Percentiles rank a stretch among this genome's conserved stretches.
Evolutionary conservation across 1,140 invertebrate genomes (phyloP).

Genomic region (Drosophila azteca): DNA sequence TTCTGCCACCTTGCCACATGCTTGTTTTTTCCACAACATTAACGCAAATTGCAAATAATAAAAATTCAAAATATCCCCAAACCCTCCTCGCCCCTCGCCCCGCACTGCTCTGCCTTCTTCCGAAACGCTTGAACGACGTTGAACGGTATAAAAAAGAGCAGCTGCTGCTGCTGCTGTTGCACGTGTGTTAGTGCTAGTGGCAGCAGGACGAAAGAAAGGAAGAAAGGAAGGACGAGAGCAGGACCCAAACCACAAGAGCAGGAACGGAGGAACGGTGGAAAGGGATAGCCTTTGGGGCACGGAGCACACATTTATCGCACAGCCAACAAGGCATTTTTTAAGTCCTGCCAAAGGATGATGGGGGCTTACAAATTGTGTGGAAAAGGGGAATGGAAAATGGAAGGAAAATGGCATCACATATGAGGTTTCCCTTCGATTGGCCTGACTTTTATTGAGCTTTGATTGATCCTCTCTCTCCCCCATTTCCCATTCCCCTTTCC

Average conservation of each 20-base stretch:
- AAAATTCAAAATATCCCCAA: constrained; percentile 76
- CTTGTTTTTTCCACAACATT: constrained; percentile 79
- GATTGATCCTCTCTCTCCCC: constrained; percentile 29
- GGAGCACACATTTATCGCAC: constrained; percentile 66
- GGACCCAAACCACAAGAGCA: constrained; percentile 4
- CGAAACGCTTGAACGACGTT: constrained; percentile 41
- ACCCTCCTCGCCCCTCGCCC: not conserved
- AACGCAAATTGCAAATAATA: constrained; percentile 83
- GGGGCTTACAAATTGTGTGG: not conserved
- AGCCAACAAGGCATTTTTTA: constrained; percentile 71
- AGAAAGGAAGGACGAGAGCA: constrained; percentile 11
- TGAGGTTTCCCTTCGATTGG: constrained; percentile 25
- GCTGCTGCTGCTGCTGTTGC: constrained; percentile 61
- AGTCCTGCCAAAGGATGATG: constrained; percentile 61
- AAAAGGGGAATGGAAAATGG: constrained; percentile 5
- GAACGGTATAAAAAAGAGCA: constrained; percentile 73
- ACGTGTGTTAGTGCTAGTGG: constrained; percentile 26
- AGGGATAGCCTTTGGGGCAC: constrained; percentile 51
- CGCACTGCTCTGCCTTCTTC: no score
- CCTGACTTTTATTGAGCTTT: constrained; percentile 23
- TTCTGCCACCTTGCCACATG: constrained; percentile 51
- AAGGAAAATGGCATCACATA: not conserved
- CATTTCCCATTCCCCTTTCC: not conserved
- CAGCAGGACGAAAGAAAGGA: constrained; percentile 5
- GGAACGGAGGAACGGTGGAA: not conserved